Percentiles rank a stretch among this genome's conserved stretches.
Conservation (phyloP, 2,797 vertebrate genomes). For the Halcyon smyrnensis region DNA sequence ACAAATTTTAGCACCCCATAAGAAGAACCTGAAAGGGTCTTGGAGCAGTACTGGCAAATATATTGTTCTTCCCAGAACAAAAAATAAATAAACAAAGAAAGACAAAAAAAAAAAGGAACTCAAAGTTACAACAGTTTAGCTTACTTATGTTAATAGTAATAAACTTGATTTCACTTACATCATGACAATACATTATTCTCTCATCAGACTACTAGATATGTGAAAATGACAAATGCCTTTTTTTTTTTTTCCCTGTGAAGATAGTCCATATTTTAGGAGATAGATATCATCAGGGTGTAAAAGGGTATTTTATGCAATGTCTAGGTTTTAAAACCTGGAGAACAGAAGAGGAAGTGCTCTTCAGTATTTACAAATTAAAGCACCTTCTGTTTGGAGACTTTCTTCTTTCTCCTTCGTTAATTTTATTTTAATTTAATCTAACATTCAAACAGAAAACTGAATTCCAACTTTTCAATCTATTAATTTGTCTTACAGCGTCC, state of each 20-base stretch:
- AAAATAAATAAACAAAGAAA: background rate
- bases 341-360: background rate
- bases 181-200: background rate
- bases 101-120: background rate
- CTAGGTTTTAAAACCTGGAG: background rate
- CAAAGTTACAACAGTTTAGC: background rate
- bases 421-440: background rate
- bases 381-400: background rate
- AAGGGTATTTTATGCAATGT: background rate
- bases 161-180: background rate
- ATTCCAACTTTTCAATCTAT: background rate
- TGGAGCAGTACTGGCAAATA: background rate
- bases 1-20: background rate
- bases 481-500: background rate
- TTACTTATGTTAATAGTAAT: background rate
- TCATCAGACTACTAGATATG: background rate
- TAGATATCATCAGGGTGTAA: background rate
- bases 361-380: background rate
- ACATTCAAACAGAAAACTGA: background rate
- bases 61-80: background rate
- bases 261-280: background rate
- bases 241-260: background rate
- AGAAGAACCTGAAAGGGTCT: background rate
- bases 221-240: background rate
- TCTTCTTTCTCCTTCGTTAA: background rate